Conservation (phyloP, 2,113 vertebrate genomes). For the Oenanthe oenanthe region DNA sequence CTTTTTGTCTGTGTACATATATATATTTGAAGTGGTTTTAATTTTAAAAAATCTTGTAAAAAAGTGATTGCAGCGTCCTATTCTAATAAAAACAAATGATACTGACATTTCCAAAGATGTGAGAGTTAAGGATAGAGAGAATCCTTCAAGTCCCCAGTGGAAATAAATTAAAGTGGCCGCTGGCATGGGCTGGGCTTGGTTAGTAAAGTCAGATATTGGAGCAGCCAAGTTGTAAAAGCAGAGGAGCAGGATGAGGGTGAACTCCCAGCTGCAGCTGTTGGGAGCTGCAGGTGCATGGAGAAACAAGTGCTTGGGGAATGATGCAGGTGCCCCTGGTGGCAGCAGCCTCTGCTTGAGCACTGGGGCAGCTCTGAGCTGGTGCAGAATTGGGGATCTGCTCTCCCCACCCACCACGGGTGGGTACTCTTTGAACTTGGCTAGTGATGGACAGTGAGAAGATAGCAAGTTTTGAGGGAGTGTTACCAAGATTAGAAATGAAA, state of each 20-base stretch:
- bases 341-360: accelerated
- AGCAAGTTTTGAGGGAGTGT: no score
- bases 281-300: accelerated
- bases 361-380: neutral
- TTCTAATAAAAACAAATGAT: neutral
- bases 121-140: neutral
- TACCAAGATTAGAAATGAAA: no score
- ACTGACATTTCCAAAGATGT: neutral
- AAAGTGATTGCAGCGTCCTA: neutral
- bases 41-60: neutral
- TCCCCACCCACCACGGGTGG: accelerated
- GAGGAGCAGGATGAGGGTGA: accelerated
- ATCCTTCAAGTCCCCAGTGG: neutral
- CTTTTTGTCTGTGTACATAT: neutral
- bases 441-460: no score
- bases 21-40: neutral
- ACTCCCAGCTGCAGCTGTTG: neutral
- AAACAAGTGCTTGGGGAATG: neutral
- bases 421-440: no score
- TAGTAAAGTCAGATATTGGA: neutral
- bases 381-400: neutral
- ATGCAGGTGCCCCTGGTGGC: accelerated
- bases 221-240: no score
- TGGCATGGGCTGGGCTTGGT: neutral
- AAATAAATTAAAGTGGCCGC: neutral